Evolutionary conservation across 2,113 vertebrate genomes (phyloP), one percentile per base, ranked within the genome.

Genomic region (Ciconia maguari): DNA sequence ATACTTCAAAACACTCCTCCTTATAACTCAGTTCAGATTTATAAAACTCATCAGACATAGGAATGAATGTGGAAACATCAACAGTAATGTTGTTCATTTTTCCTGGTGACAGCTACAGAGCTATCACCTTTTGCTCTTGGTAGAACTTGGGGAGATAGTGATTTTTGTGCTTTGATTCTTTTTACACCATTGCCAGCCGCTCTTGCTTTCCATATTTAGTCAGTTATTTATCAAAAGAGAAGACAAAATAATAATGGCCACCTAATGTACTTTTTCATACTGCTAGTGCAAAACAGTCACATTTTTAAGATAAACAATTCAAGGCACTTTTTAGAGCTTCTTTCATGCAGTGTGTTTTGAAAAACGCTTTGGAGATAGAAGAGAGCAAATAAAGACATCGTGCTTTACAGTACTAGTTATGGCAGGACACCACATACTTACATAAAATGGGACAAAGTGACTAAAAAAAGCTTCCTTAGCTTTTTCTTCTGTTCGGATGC

Each of bases 221-320:
- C 30, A 89, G 52, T 68, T 95, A 44, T 72, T 94, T 90, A 65
- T 83, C 30, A 60, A 83, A 94, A 90, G 32, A 82, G 57, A 92
- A 70, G 57, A 69, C 49, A 85, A 95, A 93, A 92, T 84, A 95
- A 78, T 89, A 69, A 81, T 25, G 62, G 82, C 80, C 75, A 76
- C 54, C 57, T 64, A 91, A 96, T n/a, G 38, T 88, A 91, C n/a
- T 91, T 96, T 94, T 94, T 83, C 49, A 60, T 90, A 66, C 55
- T 78, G 79, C 49, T 57, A 71, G 36, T 54, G 86, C 62, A 93
- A 91, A 94, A 46, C 34, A 66, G 64, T 94, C 79, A 64, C 89
- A 83, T 88, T 97, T 92, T 92, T 66, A 72, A 90, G 77, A 79
- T 62, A 93, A 97, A 96, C 65, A 93, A 84, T 97, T 95, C 85